Conservation (phyloP, 2,888 invertebrate genomes). For the Drosophila prolongata region DNA sequence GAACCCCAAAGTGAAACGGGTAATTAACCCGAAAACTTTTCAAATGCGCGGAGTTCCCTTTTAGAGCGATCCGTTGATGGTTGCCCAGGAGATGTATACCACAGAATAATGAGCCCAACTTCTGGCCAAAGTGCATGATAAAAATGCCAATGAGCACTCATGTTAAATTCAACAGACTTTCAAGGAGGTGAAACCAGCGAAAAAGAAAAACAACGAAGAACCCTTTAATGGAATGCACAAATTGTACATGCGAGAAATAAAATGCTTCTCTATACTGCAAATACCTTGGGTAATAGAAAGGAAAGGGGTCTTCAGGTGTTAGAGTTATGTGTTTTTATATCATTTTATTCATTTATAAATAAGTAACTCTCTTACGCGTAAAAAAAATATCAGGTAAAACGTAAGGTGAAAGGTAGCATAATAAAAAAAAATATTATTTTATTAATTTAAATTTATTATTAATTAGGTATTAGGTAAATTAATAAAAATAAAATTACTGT, state of each 20-base stretch:
- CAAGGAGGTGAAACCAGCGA: background rate
- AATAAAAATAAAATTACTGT: too few relatives aligned
- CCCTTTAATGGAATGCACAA: background rate
- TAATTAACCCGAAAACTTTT: slow-evolving; percentile 30
- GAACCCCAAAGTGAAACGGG: slow-evolving; percentile 1
- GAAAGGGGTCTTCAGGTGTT: too few relatives aligned
- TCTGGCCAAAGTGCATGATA: slow-evolving; percentile 7
- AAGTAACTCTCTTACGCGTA: too few relatives aligned
- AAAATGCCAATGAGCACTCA: slow-evolving; percentile 4
- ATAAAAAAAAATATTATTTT: too few relatives aligned
- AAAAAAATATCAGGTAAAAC: too few relatives aligned
- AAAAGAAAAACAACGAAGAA: background rate
- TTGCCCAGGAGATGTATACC: background rate
- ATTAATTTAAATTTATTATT: too few relatives aligned
- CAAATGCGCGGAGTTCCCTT: slow-evolving; percentile 3
- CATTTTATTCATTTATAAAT: too few relatives aligned
- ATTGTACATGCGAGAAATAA: background rate
- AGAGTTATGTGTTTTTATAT: too few relatives aligned
- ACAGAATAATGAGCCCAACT: slow-evolving; percentile 10
- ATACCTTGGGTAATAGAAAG: background rate
- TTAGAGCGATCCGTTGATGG: background rate
- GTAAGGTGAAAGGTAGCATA: too few relatives aligned
- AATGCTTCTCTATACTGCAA: background rate
- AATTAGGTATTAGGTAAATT: too few relatives aligned
- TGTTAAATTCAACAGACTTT: slow-evolving; percentile 9